Evolutionary conservation across 2,797 vertebrate species (phyloP).

Genomic region (Melanitta fusca): DNA sequence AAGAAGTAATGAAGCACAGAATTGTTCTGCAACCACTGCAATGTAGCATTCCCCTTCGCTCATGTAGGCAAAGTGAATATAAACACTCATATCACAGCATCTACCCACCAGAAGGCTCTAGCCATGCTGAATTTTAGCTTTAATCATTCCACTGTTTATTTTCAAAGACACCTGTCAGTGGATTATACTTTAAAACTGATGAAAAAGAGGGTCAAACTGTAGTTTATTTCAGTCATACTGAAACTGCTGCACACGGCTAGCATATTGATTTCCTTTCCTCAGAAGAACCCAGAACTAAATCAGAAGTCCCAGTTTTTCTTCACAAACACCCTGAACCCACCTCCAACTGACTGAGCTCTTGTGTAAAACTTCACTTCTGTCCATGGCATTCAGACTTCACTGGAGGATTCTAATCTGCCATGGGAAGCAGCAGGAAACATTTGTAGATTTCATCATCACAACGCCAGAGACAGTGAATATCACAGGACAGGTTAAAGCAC

Average conservation of each 20-base stretch:
- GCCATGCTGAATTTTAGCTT: background rate
- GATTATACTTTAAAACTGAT: background rate
- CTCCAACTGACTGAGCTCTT: background rate
- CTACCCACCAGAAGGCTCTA: background rate
- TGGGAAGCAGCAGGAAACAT: background rate
- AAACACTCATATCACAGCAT: background rate
- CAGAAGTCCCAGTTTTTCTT: background rate
- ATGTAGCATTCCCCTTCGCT: background rate
- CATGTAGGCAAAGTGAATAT: background rate
- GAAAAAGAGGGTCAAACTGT: background rate
- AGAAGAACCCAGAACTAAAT: background rate
- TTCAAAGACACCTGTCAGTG: background rate
- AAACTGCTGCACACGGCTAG: background rate
- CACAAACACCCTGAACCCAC: background rate
- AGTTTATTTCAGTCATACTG: background rate
- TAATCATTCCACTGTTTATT: background rate
- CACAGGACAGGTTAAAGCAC: accelerated
- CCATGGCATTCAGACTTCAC: background rate
- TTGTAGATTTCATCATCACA: background rate
- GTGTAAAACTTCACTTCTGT: background rate
- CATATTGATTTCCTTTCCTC: background rate
- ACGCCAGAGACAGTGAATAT: background rate
- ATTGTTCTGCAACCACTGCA: background rate
- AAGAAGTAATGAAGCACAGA: background rate
- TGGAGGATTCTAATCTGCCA: background rate